phyloP scores from a whole-genome alignment of 2,113 vertebrate species.

The Hippolais icterina region DNA sequence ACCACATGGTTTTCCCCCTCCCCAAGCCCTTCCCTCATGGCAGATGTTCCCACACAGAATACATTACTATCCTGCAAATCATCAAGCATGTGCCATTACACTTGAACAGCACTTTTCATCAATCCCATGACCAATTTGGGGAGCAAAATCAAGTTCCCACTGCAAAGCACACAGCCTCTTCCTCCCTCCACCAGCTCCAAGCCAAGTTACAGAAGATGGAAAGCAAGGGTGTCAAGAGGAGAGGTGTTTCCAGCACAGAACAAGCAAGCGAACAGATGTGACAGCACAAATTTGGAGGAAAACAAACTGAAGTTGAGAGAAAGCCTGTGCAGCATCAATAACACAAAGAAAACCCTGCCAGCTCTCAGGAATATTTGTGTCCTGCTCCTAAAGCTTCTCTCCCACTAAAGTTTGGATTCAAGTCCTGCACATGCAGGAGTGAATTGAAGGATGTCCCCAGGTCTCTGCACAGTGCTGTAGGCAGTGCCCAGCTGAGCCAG shows the following conservation, averaged over 20 bases:
- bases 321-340: not conserved
- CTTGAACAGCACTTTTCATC: not conserved
- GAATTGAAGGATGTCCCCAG: not conserved
- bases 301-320: not conserved
- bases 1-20: not conserved
- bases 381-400: not conserved
- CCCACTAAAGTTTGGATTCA: no score
- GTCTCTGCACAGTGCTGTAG: not conserved
- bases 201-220: not conserved
- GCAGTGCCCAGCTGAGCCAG: not conserved
- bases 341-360: not conserved
- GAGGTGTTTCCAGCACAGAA: not conserved
- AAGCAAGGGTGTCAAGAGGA: not conserved
- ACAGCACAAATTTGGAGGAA: not conserved
- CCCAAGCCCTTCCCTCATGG: not conserved
- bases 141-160: not conserved
- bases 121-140: not conserved
- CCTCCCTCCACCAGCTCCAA: not conserved
- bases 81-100: not conserved
- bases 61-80: not conserved
- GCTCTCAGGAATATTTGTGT: not conserved
- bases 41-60: not conserved
- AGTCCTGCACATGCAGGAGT: not conserved
- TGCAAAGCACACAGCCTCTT: not conserved
- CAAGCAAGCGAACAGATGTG: slow-evolving; percentile 35